Percentiles rank a stretch among this genome's conserved stretches.
Conservation (phyloP, 2,888 invertebrate species). For the Pyrrhia umbra region DNA sequence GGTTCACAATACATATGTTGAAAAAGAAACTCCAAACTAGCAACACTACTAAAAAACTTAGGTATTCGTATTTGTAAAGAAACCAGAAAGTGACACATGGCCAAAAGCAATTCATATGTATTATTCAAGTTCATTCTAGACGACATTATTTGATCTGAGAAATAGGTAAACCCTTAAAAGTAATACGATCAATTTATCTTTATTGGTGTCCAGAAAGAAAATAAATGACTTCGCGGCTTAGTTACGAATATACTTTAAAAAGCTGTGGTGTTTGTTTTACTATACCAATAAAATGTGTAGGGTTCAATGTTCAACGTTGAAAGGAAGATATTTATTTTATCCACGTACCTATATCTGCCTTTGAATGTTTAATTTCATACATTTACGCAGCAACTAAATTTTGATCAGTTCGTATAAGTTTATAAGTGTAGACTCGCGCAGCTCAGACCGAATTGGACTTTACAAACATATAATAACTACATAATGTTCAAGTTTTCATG, state of each 20-base stretch:
- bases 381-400: conserved; percentile 6
- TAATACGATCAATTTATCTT: conserved; percentile 58
- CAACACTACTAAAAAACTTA: conserved; percentile 1
- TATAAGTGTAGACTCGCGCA: neutral
- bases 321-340: conserved; percentile 16
- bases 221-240: conserved; percentile 52
- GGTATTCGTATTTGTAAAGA: conserved; percentile 7
- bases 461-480: neutral
- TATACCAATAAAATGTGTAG: conserved; percentile 26
- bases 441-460: neutral
- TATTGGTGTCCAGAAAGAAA: conserved; percentile 53
- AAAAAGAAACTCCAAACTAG: neutral
- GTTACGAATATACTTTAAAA: conserved; percentile 35
- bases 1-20: neutral
- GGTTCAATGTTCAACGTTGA: neutral
- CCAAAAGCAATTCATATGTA: conserved; percentile 32
- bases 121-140: conserved; percentile 38
- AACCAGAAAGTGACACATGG: conserved; percentile 1
- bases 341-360: neutral
- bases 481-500: neutral
- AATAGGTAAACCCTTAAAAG: conserved; percentile 44
- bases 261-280: conserved; percentile 33
- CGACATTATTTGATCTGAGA: conserved; percentile 32
- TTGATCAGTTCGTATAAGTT: neutral
- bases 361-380: conserved; percentile 3